Base-by-base conservation (phyloP, 2,888 invertebrate species). In the Phortica magna region DNA sequence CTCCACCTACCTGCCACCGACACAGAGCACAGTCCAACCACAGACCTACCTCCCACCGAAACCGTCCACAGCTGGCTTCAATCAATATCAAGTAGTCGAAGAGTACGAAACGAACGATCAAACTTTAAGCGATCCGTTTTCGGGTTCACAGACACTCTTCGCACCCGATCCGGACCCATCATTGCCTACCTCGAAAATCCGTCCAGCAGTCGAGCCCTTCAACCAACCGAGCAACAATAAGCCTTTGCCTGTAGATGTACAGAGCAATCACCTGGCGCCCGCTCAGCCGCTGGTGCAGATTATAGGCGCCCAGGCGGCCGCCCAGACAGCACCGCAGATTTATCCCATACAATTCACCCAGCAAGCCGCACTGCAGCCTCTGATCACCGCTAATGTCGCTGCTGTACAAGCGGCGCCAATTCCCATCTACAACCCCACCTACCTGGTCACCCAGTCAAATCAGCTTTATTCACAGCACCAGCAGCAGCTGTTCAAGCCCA, bases 1-100 rank as follows among this genome's bases (percentile, higher is more conserved):
- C 78, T 77, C 84, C n/a, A 84, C 86, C 31, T 89, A 89, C 75
- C 78, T 88, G 43, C 88, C 89, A n/a, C 86, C 88, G 12, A 81
- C 83, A 39, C 83, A 73, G 67, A 85, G 42, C 59, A 75, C 80
- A 65, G 76, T 71, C 75, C 80, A 79, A 2, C 82, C 82, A 59
- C 83, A 81, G 74, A 78, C 84, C 59, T 80, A 83, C 67, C 59
- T 81, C 74, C 76, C 80, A 41, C 80, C 78, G 31, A 43, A 22
- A 73, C 48, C 53, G 9, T 39, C 72, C 61, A 41, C 55, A 65
- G 55, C 41, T 39, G 42, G 6, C 48, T 10, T 71, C 81, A 70
- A 73, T 68, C 92, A 93, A 42, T 94, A 94, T 81, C 93, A 93
- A 90, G 94, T 94, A 6, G 93, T 93, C 1, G 94, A 94, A 86